Evolutionary conservation across 2,113 vertebrate species (phyloP).

Genomic region (Sapayoa aenigma): DNA sequence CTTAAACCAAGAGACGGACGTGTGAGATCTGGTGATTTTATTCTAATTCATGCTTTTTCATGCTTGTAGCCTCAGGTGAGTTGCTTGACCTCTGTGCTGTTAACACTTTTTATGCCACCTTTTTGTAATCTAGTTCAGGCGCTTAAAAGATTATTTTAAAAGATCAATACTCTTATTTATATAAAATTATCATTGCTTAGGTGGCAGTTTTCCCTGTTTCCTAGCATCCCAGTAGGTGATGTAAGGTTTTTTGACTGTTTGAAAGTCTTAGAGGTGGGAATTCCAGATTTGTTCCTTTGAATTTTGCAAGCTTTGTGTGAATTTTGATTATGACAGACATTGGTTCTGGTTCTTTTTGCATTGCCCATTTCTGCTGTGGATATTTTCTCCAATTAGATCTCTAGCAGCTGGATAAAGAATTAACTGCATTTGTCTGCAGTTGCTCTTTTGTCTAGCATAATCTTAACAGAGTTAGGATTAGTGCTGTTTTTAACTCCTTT

Average conservation of each 20-base stretch:
- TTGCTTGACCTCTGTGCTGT: background rate
- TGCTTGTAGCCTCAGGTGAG: conserved; percentile 40
- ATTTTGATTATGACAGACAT: background rate
- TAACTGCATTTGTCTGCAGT: background rate
- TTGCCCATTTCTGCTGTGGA: background rate
- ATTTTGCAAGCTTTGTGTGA: background rate
- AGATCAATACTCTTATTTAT: background rate
- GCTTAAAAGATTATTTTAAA: background rate
- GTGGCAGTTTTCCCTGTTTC: background rate
- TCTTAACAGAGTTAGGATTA: background rate
- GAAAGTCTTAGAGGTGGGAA: background rate
- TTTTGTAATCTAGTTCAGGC: background rate
- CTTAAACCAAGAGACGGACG: background rate
- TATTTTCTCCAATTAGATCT: background rate
- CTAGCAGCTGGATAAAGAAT: background rate
- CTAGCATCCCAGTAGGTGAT: background rate
- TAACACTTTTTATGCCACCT: background rate
- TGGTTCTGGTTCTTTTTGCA: background rate
- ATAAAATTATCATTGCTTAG: background rate
- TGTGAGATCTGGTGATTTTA: background rate
- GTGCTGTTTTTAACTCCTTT: background rate
- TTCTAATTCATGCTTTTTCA: background rate
- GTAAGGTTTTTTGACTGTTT: background rate
- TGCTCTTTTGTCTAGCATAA: background rate
- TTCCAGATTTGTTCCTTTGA: background rate